Base-by-base conservation (phyloP, 2,797 vertebrate genomes). In the Apodemus agrarius region DNA sequence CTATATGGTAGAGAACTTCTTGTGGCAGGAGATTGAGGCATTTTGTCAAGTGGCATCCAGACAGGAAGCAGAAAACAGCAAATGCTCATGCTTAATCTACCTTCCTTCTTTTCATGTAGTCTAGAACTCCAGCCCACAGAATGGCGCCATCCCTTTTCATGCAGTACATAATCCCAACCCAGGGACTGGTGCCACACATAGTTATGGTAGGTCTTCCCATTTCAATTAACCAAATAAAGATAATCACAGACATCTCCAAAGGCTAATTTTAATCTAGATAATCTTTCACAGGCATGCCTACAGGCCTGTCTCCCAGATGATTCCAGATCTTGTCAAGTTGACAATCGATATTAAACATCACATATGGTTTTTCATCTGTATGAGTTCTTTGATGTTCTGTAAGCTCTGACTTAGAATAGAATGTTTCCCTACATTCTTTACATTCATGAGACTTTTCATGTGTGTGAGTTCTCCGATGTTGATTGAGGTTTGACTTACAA, bases 401-500 rank as follows among this genome's bases (percentile, higher is more conserved):
- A 57, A 89, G 87, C 26, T 89, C 72, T 76, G 87, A 46, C 29
- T 89, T 92, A 49, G 82, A 85, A 84, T 37, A 85, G 72, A 92
- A 92, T 54, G 82, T 40, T n/a, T 65, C 49, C 24, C 43, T 76
- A 86, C 72, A 92, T 3, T 85, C 57, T 76, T 85, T 84, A 86
- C 82, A 76, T 65, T 85, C 57, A 34, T 92, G 63, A 85, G 57
- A 26, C 34, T 92, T 92, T 34, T 40, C 72, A 19, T 76, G 69
- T 37, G 81, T 85, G 63, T 92, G 91, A 37, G 74, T 86, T 78
- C 10, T 85, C n/a, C 46, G 91, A 65, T 92, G 91, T 10, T 65
- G 82, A 24, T 63, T 92, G 83, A 92, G 91, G 24, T 92, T 83
- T 92, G 91, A 92, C 57, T 76, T 92, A 65, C 82, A 76, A 31